Conservation (phyloP, 1,140 invertebrate species). For the Spodoptera litura region DNA sequence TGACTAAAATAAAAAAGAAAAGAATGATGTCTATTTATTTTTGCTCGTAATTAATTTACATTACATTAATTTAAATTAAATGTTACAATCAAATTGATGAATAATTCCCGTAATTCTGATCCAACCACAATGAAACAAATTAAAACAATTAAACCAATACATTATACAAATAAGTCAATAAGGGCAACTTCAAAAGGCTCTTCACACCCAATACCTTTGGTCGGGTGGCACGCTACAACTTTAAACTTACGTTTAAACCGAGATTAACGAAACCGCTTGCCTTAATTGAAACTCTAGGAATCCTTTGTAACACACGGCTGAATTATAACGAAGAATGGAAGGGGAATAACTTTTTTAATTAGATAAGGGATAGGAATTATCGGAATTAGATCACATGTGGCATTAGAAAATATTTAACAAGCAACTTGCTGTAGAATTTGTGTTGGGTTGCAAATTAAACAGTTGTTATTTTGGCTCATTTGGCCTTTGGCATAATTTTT, state of each 20-base stretch:
- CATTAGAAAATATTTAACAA: conserved; percentile 17
- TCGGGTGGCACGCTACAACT: conserved; percentile 59
- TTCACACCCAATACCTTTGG: conserved; percentile 56
- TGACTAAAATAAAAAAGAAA: too few relatives aligned
- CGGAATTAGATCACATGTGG: conserved; percentile 23
- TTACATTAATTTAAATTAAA: too few relatives aligned
- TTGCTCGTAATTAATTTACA: too few relatives aligned
- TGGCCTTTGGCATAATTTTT: too few relatives aligned
- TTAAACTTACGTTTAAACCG: conserved; percentile 53
- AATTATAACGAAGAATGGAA: conserved; percentile 57
- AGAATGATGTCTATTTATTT: too few relatives aligned
- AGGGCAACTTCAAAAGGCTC: conserved; percentile 60
- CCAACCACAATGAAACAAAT: not conserved
- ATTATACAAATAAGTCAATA: conserved; percentile 25
- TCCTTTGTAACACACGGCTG: conserved; percentile 66
- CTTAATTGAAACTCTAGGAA: conserved; percentile 68
- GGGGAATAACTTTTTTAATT: conserved; percentile 50
- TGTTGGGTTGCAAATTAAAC: too few relatives aligned
- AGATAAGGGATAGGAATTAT: conserved; percentile 26
- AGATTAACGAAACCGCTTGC: conserved; percentile 64
- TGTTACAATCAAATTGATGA: too few relatives aligned
- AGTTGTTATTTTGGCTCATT: too few relatives aligned
- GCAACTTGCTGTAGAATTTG: too few relatives aligned
- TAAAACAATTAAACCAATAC: not conserved
- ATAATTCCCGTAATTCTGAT: too few relatives aligned